Percentiles rank a stretch among this genome's conserved stretches.
Conservation (phyloP, 2,797 vertebrate species). For the Antennarius maculatus region DNA sequence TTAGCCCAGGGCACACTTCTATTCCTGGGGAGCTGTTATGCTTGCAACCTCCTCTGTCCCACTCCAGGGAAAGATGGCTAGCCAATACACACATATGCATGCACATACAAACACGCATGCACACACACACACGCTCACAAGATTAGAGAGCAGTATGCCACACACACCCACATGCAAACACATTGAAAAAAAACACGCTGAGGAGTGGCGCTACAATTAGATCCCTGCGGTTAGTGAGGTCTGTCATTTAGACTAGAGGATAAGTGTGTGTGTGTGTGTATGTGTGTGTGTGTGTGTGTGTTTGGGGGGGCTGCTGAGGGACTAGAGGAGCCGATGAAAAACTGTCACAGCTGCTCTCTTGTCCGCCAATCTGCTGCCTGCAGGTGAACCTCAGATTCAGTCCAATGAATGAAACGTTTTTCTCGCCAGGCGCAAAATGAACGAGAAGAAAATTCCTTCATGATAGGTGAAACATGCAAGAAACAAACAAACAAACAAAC, state of each 20-base stretch:
- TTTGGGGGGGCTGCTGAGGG: conserved; percentile 35
- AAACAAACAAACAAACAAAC: too few relatives aligned
- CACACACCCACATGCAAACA: conserved; percentile 36
- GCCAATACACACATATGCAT: conserved; percentile 33
- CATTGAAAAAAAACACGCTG: conserved; percentile 28
- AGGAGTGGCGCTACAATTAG: conserved; percentile 77
- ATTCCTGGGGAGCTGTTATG: conserved; percentile 55
- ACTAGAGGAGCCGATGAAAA: conserved; percentile 54
- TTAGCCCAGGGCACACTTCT: conserved; percentile 30
- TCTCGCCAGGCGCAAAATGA: background rate
- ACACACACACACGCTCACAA: conserved; percentile 29
- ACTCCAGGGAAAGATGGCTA: conserved; percentile 30
- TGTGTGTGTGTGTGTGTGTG: conserved; percentile 27
- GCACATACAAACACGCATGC: conserved; percentile 37
- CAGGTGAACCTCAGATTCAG: background rate
- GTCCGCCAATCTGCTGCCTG: conserved; percentile 14
- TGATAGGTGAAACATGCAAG: background rate
- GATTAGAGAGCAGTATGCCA: conserved; percentile 47
- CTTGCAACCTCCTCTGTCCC: conserved; percentile 14
- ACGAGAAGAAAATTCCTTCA: conserved; percentile 13
- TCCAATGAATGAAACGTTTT: too few relatives aligned
- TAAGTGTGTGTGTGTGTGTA: conserved; percentile 16
- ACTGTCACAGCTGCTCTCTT: conserved; percentile 56
- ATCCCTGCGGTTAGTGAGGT: conserved; percentile 75
- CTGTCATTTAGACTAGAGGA: conserved; percentile 78